phyloP scores from a whole-genome alignment of 2,113 vertebrate genomes.

The Pygoscelis adeliae region DNA sequence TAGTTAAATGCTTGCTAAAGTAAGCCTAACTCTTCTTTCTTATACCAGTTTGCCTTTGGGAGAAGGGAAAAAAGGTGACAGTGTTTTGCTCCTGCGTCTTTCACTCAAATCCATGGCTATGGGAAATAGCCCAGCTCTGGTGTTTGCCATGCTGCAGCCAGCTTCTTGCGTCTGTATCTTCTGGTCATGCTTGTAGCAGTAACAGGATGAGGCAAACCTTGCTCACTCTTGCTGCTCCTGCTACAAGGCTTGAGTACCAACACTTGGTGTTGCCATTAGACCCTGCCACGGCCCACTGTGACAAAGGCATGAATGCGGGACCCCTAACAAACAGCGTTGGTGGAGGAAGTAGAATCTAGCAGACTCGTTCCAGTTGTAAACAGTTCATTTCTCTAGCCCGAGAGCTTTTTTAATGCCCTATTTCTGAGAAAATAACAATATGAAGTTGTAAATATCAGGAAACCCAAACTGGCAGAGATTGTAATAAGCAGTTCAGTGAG shows the following conservation, averaged over 20 bases:
- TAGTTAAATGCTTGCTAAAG: neutral
- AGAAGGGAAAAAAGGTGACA: neutral
- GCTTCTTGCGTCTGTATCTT: neutral
- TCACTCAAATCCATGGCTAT: neutral
- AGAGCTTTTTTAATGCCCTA: neutral
- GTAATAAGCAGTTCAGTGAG: neutral
- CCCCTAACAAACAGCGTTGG: neutral
- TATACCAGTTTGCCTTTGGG: neutral
- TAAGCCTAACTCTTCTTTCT: neutral
- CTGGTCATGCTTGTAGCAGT: neutral
- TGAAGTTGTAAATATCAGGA: neutral
- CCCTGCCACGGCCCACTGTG: neutral
- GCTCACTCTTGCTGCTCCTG: neutral
- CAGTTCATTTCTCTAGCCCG: neutral
- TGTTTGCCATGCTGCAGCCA: neutral
- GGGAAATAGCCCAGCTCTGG: neutral
- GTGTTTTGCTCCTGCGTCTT: neutral
- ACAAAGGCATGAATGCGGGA: too few species aligned
- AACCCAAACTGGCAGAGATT: neutral
- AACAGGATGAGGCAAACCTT: neutral
- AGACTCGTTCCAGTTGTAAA: neutral
- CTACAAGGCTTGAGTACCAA: neutral
- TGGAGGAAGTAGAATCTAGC: neutral
- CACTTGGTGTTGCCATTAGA: accelerated
- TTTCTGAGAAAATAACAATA: neutral